Evolutionary conservation across 2,797 vertebrate species (phyloP).

Genomic region (Pseudochromis fuscus): DNA sequence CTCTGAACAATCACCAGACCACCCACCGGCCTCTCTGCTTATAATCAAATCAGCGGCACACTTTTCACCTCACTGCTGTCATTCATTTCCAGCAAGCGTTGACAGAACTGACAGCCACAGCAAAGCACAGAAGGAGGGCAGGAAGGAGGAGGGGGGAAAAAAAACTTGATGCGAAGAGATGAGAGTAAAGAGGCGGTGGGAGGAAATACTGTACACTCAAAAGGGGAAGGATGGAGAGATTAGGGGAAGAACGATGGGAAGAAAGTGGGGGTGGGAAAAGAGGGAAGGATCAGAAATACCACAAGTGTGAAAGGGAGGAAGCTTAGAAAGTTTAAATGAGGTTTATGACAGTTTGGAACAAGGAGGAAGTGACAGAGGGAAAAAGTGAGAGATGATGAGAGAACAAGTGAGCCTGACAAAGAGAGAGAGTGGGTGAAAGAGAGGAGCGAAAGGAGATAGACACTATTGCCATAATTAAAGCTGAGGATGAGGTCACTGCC

Average conservation of each 20-base stretch:
- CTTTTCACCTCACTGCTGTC: slow-evolving; percentile 58
- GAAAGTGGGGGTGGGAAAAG: neutral
- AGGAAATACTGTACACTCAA: slow-evolving; percentile 11
- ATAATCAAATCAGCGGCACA: slow-evolving; percentile 58
- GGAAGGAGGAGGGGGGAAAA: slow-evolving; percentile 5
- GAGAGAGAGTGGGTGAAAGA: slow-evolving; percentile 27
- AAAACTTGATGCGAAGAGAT: slow-evolving; percentile 11
- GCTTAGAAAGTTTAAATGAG: slow-evolving; percentile 36
- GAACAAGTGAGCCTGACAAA: slow-evolving; percentile 38
- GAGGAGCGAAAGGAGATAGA: slow-evolving; percentile 69
- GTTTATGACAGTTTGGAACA: slow-evolving; percentile 14
- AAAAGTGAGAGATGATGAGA: slow-evolving; percentile 23
- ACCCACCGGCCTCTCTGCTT: slow-evolving; percentile 49
- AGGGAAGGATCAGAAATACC: slow-evolving; percentile 37
- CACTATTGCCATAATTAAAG: slow-evolving; percentile 82
- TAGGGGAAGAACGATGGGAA: slow-evolving; percentile 22
- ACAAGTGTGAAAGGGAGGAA: slow-evolving; percentile 1
- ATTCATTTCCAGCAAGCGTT: slow-evolving; percentile 49
- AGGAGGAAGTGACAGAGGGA: slow-evolving; percentile 8
- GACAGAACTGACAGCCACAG: slow-evolving; percentile 61
- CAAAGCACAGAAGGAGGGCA: slow-evolving; percentile 30
- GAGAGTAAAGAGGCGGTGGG: neutral
- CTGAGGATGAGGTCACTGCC: slow-evolving; percentile 77
- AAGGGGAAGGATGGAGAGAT: slow-evolving; percentile 15
- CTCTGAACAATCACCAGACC: slow-evolving; percentile 39